phyloP scores from a whole-genome alignment of 2,113 vertebrate genomes.

The Oryzias woworae region DNA sequence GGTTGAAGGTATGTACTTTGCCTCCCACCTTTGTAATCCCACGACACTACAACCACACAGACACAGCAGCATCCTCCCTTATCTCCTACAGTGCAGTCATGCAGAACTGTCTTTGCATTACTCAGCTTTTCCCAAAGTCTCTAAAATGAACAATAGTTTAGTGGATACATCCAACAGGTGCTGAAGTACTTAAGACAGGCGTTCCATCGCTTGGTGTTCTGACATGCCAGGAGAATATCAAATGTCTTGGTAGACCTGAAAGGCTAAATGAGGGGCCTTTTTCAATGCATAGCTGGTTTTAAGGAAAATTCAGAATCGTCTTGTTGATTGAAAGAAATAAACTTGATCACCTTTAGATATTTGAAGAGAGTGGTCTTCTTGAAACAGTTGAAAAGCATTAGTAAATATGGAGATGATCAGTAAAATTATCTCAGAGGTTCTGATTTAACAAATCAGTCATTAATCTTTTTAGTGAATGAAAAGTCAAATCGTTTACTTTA shows the following conservation, averaged over 20 bases:
- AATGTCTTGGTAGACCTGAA: constrained; percentile 1
- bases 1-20: constrained; percentile 72
- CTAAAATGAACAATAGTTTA: neutral
- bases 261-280: neutral
- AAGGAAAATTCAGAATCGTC: neutral
- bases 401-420: too few species aligned
- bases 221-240: constrained; percentile 5
- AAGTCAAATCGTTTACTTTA: too few species aligned
- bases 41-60: constrained; percentile 9
- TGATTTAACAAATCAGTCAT: too few species aligned
- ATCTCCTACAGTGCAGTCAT: neutral
- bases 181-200: neutral
- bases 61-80: neutral
- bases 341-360: too few species aligned
- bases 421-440: too few species aligned
- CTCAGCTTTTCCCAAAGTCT: neutral
- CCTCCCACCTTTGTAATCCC: constrained; percentile 7
- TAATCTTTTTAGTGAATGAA: too few species aligned
- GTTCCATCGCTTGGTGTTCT: constrained; percentile 13
- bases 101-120: neutral
- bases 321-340: too few species aligned
- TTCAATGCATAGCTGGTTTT: neutral
- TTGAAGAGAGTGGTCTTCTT: too few species aligned
- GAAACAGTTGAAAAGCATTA: too few species aligned
- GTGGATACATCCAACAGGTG: neutral